Evolutionary conservation across 2,797 vertebrate genomes (phyloP), one percentile per base, ranked within the genome.

Genomic region (Phoxinus dragarum): DNA sequence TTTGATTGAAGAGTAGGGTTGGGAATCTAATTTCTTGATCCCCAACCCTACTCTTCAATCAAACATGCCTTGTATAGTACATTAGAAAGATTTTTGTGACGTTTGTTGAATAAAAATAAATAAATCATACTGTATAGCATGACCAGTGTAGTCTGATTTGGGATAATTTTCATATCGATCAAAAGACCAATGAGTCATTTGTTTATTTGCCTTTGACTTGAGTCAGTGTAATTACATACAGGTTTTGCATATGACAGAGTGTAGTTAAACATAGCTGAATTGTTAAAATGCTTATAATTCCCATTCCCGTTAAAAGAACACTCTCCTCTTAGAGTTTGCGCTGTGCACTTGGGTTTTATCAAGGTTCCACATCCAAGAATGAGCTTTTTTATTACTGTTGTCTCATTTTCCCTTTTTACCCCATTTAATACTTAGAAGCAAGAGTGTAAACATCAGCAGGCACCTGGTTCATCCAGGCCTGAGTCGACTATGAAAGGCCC

Each of bases 391-490:
- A 66, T 44, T 49, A 68, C 21, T 17, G 61, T 38, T 71, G 40
- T 42, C 76, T 73, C 23, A 47, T 71, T 47, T 64, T 9, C 27
- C 16, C 12, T 19, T 49, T 68, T 38, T 66, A 16, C 11, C 31
- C 36, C 42, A 34, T 21, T 68, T 27, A 38, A 40, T 71, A 71
- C 40, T 21, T 42, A 11, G 7, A 76, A 75, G 64, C 74, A 67
- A 66, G 34, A 49, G 52, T 56, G 19, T 83, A 77, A 79, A 82
- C 66, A 75, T 77, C 73, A 47, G 69, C 82, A 82, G 83, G 83
- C 89, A 87, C 86, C 90, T 87, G 92, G 90, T 91, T 90, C 87
- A 89, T 88, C 11, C 54, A 85, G 83, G 90, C 85, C 90, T 84
- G 86, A 80, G 90, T 87, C 73, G 86, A 86, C 88, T 90, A 82